phyloP scores from a whole-genome alignment of 2,113 vertebrate genomes.

The Polypterus senegalus region DNA sequence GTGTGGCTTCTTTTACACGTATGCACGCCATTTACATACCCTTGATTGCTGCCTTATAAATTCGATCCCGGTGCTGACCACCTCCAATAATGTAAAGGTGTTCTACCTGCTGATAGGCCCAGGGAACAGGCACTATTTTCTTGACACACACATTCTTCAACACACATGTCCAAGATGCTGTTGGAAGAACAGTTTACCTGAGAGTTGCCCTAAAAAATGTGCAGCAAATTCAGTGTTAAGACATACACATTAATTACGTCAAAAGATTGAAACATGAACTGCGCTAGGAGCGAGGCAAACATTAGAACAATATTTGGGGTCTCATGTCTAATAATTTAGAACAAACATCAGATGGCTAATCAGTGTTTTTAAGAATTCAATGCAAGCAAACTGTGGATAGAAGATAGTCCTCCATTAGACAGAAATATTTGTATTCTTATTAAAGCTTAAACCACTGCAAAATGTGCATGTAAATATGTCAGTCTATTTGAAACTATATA shows the following conservation, averaged over 20 bases:
- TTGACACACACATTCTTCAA: slow-evolving; percentile 33
- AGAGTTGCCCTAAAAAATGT: background rate
- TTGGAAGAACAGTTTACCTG: background rate
- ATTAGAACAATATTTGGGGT: background rate
- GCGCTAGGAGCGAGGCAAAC: background rate
- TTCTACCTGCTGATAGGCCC: slow-evolving; percentile 23
- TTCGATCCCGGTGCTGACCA: slow-evolving; percentile 26
- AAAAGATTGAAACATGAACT: background rate
- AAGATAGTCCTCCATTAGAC: background rate
- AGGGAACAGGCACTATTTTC: slow-evolving; percentile 27
- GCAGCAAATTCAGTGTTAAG: background rate
- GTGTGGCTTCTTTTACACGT: background rate
- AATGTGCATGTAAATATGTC: background rate
- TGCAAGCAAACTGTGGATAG: background rate
- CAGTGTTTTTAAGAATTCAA: background rate
- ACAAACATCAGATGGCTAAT: background rate
- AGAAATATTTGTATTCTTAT: background rate
- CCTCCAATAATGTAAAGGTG: slow-evolving; percentile 28
- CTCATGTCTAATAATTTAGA: background rate
- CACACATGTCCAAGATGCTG: slow-evolving; percentile 29
- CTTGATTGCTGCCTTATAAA: slow-evolving; percentile 30
- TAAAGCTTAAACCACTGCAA: background rate
- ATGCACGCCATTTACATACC: slow-evolving; percentile 23
- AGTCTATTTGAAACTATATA: too few relatives aligned
- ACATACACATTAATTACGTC: background rate